A percentile compares a stretch with the other conserved stretches of the same genome.
Conservation (phyloP, 2,888 invertebrate genomes). For the Chaetogeoica ovagalla region DNA sequence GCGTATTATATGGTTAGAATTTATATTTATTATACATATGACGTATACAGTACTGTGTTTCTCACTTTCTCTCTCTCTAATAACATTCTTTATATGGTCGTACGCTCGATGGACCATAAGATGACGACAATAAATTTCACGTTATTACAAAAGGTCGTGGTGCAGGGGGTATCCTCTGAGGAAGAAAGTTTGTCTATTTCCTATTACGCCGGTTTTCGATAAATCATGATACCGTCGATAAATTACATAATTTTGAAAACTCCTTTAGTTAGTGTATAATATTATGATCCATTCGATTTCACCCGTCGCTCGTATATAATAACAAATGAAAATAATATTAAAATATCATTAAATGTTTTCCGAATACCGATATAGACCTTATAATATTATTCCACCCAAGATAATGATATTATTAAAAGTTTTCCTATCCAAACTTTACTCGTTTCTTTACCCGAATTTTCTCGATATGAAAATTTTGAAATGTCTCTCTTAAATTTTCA, state of each 20-base stretch:
- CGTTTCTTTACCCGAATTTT: too few relatives aligned
- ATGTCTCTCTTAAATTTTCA: too few relatives aligned
- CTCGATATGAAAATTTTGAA: too few relatives aligned
- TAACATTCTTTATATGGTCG: slow-evolving; percentile 12
- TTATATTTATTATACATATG: slow-evolving; percentile 4
- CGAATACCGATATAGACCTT: too few relatives aligned
- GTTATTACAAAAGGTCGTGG: neutral
- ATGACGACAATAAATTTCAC: slow-evolving; percentile 32
- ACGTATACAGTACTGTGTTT: neutral
- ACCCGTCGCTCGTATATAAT: neutral
- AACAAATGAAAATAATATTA: too few relatives aligned
- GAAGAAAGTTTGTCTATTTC: slow-evolving; percentile 38
- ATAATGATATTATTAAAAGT: too few relatives aligned
- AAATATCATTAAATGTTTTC: too few relatives aligned
- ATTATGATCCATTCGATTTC: neutral
- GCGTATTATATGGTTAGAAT: neutral
- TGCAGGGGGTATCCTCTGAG: neutral
- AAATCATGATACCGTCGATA: neutral
- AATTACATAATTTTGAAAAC: slow-evolving; percentile 11
- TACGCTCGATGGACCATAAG: slow-evolving; percentile 1
- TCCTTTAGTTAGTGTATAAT: neutral
- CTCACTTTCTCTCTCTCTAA: neutral
- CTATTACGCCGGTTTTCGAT: slow-evolving; percentile 22
- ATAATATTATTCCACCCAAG: too few relatives aligned
- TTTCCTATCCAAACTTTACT: too few relatives aligned